Conservation (phyloP, 2,113 vertebrate species). For the Pomatostomus ruficeps region DNA sequence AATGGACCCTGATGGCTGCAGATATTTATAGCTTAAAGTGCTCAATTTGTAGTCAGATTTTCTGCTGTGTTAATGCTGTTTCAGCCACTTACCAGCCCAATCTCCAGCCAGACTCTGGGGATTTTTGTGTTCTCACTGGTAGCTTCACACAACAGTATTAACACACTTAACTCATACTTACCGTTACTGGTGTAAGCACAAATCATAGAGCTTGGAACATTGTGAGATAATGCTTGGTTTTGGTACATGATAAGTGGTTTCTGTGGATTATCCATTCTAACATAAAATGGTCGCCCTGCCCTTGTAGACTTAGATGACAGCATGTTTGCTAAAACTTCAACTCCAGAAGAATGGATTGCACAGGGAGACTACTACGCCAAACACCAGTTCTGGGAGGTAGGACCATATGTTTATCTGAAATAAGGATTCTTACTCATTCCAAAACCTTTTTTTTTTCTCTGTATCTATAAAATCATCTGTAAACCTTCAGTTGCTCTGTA, state of each 20-base stretch:
- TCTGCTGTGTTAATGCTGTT: neutral
- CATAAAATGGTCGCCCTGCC: neutral
- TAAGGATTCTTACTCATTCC: neutral
- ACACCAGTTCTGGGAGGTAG: constrained; percentile 83
- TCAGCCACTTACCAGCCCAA: neutral
- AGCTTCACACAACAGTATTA: neutral
- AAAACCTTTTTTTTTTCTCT: neutral
- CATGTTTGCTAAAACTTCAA: constrained; percentile 82
- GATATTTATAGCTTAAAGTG: neutral
- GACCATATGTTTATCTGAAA: neutral
- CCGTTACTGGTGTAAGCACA: neutral
- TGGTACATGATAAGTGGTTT: neutral
- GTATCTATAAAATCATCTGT: neutral
- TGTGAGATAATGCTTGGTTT: neutral
- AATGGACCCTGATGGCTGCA: neutral
- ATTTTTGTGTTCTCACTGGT: neutral
- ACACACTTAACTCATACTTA: neutral
- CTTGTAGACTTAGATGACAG: constrained; percentile 77
- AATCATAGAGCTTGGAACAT: neutral
- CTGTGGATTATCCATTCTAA: neutral
- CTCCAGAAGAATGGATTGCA: constrained; percentile 75
- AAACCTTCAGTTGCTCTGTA: neutral
- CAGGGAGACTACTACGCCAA: constrained; percentile 81
- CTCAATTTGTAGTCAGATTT: neutral
- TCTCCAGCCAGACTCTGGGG: neutral